Evolutionary conservation across 2,797 vertebrate species (phyloP).

Genomic region (Mormyrus proboscirostris): DNA sequence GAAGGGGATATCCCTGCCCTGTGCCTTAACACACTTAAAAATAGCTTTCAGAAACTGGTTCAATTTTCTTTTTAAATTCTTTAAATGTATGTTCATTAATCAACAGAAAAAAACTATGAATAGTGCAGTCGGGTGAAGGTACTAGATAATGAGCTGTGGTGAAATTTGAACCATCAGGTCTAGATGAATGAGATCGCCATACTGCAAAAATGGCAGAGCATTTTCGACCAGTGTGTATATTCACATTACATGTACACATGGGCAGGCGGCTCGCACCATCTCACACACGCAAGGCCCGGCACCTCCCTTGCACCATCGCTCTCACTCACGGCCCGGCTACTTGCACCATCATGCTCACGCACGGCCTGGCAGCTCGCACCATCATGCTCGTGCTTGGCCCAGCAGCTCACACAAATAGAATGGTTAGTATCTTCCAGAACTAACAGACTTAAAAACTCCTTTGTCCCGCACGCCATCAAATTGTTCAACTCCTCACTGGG

Average conservation of each 20-base stretch:
- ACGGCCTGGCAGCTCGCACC: background rate
- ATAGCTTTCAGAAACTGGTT: background rate
- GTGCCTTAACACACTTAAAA: background rate
- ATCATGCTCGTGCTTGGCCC: background rate
- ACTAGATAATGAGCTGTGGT: background rate
- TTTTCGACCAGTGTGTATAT: background rate
- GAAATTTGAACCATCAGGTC: background rate
- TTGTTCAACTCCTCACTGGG: background rate
- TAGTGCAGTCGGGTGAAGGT: background rate
- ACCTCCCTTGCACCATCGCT: background rate
- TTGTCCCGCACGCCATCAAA: background rate
- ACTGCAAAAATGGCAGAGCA: background rate
- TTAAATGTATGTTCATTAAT: background rate
- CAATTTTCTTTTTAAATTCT: background rate
- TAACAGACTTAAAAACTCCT: background rate
- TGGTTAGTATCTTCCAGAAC: background rate
- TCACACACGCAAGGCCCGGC: background rate
- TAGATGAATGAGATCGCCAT: background rate
- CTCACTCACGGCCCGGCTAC: background rate
- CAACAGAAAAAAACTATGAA: background rate
- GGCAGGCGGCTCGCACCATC: background rate
- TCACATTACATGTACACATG: background rate
- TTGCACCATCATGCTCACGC: background rate
- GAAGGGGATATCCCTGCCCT: background rate
- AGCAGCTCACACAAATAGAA: background rate